A percentile compares a stretch with the other conserved stretches of the same genome.
phyloP scores from a whole-genome alignment of 2,888 invertebrate genomes.

The Cheilosia urbana region DNA sequence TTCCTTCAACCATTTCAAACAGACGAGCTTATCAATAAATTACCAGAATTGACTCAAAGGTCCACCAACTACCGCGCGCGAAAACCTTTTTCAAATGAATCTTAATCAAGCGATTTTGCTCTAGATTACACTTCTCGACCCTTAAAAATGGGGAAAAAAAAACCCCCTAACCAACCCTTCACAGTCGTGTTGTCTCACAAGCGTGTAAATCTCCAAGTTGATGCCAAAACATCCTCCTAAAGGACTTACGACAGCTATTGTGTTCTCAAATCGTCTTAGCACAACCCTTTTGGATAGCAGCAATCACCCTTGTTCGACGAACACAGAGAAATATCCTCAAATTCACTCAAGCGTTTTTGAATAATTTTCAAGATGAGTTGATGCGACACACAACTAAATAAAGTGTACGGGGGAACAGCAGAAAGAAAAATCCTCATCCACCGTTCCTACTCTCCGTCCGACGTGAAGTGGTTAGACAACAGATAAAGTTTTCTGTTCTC shows the following conservation, averaged over 20 bases:
- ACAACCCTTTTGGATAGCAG: slow-evolving; percentile 35
- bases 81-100: slow-evolving; percentile 11
- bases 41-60: background rate
- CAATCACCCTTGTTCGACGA: slow-evolving; percentile 1
- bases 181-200: slow-evolving; percentile 47
- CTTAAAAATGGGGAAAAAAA: background rate
- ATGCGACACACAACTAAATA: slow-evolving; percentile 11
- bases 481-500: slow-evolving; percentile 37
- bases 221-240: slow-evolving; percentile 34
- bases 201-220: slow-evolving; percentile 32
- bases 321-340: slow-evolving; percentile 13
- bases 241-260: slow-evolving; percentile 38
- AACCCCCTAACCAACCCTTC: slow-evolving; percentile 9
- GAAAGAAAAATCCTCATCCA: background rate
- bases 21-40: slow-evolving; percentile 3
- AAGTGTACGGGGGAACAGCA: no score
- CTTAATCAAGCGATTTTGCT: slow-evolving; percentile 12
- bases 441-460: background rate
- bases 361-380: slow-evolving; percentile 67
- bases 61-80: background rate
- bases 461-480: slow-evolving; percentile 34
- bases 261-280: slow-evolving; percentile 50
- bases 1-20: background rate
- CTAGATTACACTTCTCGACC: slow-evolving; percentile 4
- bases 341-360: slow-evolving; percentile 54